phyloP scores from a whole-genome alignment of 1,140 invertebrate genomes.

The Drosophila santomea region DNA sequence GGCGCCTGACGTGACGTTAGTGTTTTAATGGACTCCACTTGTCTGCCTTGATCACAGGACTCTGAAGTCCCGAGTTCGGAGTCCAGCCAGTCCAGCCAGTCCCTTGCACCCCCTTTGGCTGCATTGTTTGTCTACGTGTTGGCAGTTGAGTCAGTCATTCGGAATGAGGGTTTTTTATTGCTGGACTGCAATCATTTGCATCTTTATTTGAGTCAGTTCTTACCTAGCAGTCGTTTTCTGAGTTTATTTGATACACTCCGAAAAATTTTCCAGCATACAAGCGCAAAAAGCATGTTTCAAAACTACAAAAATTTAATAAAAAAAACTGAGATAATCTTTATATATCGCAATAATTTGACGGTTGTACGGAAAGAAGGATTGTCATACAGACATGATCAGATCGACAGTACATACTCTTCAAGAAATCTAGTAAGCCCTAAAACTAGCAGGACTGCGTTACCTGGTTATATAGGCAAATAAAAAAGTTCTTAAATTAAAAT shows the following conservation, averaged over 20 bases:
- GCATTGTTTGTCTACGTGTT: slow-evolving; percentile 61
- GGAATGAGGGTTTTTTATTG: slow-evolving; percentile 32
- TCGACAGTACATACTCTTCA: too few relatives aligned
- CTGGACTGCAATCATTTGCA: too few relatives aligned
- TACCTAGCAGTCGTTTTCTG: slow-evolving; percentile 33
- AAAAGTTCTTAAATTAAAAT: too few relatives aligned
- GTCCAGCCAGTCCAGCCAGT: slow-evolving; percentile 16
- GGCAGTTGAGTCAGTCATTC: slow-evolving; percentile 47
- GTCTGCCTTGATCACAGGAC: slow-evolving; percentile 75
- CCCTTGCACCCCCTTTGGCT: slow-evolving; percentile 19
- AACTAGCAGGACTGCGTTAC: too few relatives aligned
- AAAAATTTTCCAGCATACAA: neutral
- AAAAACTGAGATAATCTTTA: too few relatives aligned
- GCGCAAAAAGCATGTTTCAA: neutral
- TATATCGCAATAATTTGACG: too few relatives aligned
- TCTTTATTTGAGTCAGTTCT: slow-evolving; percentile 54
- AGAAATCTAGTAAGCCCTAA: too few relatives aligned
- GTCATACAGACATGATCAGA: too few relatives aligned
- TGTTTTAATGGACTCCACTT: slow-evolving; percentile 83
- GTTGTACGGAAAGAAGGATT: too few relatives aligned
- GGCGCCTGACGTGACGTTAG: slow-evolving; percentile 75
- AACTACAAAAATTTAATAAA: too few relatives aligned
- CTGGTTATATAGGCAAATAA: too few relatives aligned
- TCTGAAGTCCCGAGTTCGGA: neutral
- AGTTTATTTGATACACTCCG: slow-evolving; percentile 8